Conservation (phyloP, 2,797 vertebrate genomes). For the Thamnophis elegans region DNA sequence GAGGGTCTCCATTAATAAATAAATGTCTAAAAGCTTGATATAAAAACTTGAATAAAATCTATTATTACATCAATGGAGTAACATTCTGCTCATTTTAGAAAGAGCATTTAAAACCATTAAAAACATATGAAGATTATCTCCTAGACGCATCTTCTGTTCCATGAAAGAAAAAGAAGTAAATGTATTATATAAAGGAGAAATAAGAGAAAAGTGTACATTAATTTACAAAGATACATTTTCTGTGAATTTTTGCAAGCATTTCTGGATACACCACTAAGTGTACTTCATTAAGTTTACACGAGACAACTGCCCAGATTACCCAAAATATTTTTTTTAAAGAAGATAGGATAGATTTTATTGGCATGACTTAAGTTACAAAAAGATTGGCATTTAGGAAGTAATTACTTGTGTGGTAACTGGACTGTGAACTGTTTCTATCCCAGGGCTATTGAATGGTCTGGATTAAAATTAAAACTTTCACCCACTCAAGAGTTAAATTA, state of each 20-base stretch:
- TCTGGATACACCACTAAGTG: neutral
- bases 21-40: neutral
- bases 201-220: neutral
- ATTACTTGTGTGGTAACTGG: conserved; percentile 16
- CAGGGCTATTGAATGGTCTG: neutral
- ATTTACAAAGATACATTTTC: neutral
- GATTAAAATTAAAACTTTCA: conserved; percentile 43
- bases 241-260: neutral
- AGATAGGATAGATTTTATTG: neutral
- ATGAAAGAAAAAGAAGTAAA: neutral
- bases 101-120: neutral
- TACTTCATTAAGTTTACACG: neutral
- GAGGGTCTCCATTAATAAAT: neutral
- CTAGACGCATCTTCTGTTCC: neutral
- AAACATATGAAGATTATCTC: no score
- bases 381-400: conserved; percentile 6
- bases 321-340: neutral
- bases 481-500: neutral
- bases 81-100: neutral
- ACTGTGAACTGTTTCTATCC: conserved; percentile 3
- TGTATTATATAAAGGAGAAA: neutral
- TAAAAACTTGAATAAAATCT: neutral
- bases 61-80: neutral
- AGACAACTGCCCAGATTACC: fast-evolving
- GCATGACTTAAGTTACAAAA: neutral